Conservation (phyloP, 2,113 vertebrate genomes). For the Psettodes erumei region DNA sequence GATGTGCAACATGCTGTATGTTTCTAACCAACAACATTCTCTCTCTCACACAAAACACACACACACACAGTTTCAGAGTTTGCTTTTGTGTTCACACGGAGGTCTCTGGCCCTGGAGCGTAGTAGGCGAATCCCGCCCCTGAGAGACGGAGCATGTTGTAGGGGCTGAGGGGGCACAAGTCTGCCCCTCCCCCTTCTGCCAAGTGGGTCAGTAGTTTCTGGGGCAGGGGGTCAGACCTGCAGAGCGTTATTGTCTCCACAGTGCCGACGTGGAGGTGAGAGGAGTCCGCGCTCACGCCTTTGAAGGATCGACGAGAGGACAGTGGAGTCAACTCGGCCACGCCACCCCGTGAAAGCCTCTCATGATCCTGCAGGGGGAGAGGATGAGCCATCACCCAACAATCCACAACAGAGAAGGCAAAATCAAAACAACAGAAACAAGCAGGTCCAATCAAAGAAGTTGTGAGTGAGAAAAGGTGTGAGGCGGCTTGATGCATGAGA, state of each 20-base stretch:
- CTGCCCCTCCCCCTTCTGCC: constrained; percentile 75
- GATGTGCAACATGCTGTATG: not conserved
- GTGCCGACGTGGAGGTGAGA: constrained; percentile 66
- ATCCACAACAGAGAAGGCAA: not conserved
- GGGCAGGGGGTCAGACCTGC: constrained; percentile 79
- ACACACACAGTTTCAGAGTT: constrained; percentile 13
- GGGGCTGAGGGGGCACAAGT: constrained; percentile 83
- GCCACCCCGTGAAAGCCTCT: constrained; percentile 70
- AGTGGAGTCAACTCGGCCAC: constrained; percentile 84
- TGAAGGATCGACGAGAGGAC: constrained; percentile 80
- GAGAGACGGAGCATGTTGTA: constrained; percentile 78
- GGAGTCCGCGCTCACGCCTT: constrained; percentile 78
- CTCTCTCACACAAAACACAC: too few relatives aligned
- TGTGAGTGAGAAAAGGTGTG: constrained; percentile 62
- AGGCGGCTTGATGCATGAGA: constrained; percentile 25
- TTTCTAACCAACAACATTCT: constrained; percentile 13
- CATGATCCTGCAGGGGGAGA: constrained; percentile 77
- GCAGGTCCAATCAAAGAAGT: not conserved
- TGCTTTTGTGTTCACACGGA: constrained; percentile 77
- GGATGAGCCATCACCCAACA: not conserved
- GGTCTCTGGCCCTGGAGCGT: constrained; percentile 87
- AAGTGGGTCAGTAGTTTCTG: constrained; percentile 83
- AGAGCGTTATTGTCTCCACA: constrained; percentile 76
- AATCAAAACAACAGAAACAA: not conserved
- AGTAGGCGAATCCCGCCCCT: constrained; percentile 77